phyloP scores from a whole-genome alignment of 2,888 invertebrate genomes.

The Tigriopus californicus region DNA sequence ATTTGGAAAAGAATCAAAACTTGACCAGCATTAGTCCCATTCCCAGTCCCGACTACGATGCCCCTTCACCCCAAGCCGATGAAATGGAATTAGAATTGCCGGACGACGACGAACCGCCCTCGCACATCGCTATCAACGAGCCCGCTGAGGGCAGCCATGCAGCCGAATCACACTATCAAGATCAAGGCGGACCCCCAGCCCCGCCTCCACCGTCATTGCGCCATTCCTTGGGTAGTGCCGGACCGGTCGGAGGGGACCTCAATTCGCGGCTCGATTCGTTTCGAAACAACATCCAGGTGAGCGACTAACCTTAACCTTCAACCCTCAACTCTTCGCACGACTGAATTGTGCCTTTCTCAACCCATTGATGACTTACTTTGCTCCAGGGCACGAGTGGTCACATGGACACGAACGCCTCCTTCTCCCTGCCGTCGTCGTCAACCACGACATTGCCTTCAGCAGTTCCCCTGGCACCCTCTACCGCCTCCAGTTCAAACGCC shows the following conservation, averaged over 20 bases:
- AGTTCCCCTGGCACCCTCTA: not conserved
- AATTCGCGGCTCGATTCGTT: not conserved
- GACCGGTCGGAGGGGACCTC: not conserved
- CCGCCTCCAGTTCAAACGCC: not conserved
- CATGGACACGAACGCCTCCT: too few species aligned
- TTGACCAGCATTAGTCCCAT: not conserved
- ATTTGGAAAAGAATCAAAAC: not conserved
- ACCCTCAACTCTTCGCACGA: too few species aligned
- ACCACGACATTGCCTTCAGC: not conserved
- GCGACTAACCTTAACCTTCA: too few species aligned
- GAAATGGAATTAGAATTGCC: constrained; percentile 5
- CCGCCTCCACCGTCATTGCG: not conserved
- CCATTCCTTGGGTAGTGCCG: not conserved
- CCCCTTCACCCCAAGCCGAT: constrained; percentile 11
- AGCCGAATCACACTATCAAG: not conserved
- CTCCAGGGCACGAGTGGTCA: too few species aligned
- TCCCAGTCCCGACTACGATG: constrained; percentile 14
- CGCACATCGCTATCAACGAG: not conserved
- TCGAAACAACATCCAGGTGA: too few species aligned
- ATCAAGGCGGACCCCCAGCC: not conserved
- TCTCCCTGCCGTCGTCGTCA: too few species aligned
- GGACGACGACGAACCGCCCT: not conserved
- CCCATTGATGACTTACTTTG: too few species aligned
- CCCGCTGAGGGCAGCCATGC: not conserved
- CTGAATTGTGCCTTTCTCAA: too few species aligned